phyloP scores from a whole-genome alignment of 2,113 vertebrate genomes.

The Eulacestoma nigropectus region DNA sequence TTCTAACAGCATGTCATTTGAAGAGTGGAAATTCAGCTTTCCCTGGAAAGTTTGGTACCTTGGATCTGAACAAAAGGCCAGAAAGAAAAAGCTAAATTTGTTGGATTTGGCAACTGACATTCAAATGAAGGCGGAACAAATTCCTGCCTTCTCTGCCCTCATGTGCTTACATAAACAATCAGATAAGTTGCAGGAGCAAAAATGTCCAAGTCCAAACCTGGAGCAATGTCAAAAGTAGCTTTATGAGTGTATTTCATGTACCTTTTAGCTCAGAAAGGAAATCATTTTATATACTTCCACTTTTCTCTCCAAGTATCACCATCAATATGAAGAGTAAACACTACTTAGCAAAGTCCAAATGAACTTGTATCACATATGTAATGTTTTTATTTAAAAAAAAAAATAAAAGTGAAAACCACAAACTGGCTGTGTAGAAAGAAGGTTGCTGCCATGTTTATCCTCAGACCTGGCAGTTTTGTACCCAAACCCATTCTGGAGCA shows the following conservation, averaged over 20 bases:
- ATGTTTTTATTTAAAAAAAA: background rate
- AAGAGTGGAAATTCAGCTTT: constrained; percentile 22
- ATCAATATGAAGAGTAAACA: background rate
- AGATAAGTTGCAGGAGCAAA: background rate
- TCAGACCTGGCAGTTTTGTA: background rate
- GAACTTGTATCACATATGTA: background rate
- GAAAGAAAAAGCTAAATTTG: background rate
- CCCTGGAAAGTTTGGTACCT: background rate
- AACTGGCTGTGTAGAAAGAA: background rate
- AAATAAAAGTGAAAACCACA: background rate
- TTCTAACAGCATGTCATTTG: background rate
- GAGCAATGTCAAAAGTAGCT: background rate
- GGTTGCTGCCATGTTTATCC: background rate
- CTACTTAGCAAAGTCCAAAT: background rate
- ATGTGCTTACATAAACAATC: background rate
- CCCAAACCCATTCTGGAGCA: background rate
- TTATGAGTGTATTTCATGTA: background rate
- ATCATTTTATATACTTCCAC: background rate
- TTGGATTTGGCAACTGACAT: background rate
- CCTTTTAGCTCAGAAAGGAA: background rate
- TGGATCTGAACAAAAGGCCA: background rate
- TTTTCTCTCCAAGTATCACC: background rate
- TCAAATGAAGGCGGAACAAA: background rate
- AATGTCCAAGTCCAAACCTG: background rate
- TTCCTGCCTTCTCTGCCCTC: background rate